Conservation (phyloP, 1,140 invertebrate genomes). For the Armadillidium nasatum region DNA sequence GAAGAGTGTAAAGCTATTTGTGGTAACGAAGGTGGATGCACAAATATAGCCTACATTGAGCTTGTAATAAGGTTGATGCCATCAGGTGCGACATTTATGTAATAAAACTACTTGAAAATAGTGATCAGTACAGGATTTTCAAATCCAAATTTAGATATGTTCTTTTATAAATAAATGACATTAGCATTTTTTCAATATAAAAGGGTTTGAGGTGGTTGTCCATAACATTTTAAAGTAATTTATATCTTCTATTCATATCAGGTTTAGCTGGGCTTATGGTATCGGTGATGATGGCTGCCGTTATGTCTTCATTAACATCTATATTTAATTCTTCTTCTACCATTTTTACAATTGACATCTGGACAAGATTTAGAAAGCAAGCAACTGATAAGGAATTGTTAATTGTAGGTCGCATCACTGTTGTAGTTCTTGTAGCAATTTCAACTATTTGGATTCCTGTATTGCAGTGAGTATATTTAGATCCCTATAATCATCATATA, state of each 20-base stretch:
- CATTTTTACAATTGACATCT: conserved; percentile 57
- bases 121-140: too few species aligned
- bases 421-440: conserved; percentile 53
- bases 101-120: too few species aligned
- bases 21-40: conserved; percentile 52
- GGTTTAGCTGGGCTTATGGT: conserved; percentile 54
- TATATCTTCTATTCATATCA: too few species aligned
- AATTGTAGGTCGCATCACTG: conserved; percentile 44
- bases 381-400: conserved; percentile 16
- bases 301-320: conserved; percentile 56
- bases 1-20: conserved; percentile 48
- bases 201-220: too few species aligned
- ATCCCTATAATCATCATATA: too few species aligned
- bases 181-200: too few species aligned
- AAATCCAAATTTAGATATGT: too few species aligned
- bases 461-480: conserved; percentile 47
- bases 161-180: too few species aligned
- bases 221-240: too few species aligned
- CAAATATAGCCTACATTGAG: conserved; percentile 56
- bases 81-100: conserved; percentile 40
- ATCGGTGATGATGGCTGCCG: conserved; percentile 57
- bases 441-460: conserved; percentile 58
- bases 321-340: conserved; percentile 57
- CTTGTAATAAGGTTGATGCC: conserved; percentile 54
- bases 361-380: conserved; percentile 44